Evolutionary conservation across 2,113 vertebrate genomes (phyloP), one percentile per base, ranked within the genome.

Genomic region (Martes martes): DNA sequence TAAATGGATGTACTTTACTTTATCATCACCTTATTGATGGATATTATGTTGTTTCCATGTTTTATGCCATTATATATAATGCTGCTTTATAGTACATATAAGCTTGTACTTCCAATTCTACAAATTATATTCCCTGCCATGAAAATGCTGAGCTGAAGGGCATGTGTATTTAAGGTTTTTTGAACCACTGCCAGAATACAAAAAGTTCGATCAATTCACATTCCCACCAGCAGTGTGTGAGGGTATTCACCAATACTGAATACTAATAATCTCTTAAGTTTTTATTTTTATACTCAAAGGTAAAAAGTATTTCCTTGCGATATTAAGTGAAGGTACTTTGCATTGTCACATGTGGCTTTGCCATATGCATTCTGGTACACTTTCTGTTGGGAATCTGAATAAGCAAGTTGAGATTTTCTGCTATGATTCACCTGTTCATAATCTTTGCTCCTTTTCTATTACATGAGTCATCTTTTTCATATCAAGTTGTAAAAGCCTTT

Each of bases 171-270:
- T 81, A 95, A 94, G 42, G 86, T 28, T 73, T 89, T 86, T 82
- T 50, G 86, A 73, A 45, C 33, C 76, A 82, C 57, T 95, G 45
- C 16, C 52, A 90, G 52, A 69, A 92, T 86, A 65, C 24, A 71
- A 81, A 93, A 94, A 57, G 31, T 69, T 92, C 9, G 94, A 94
- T 80, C n/a, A 57, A 87, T 87, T 78, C 21, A 83, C 74, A 95
- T 69, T 93, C 39, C 19, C 45, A 47, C 28, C 19, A 86, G n/a
- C 26, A 50, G 14, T 55, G 2, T 74, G 50, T 74, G 21, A 73
- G 39, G 52, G 14, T 83, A 31, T 24, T 93, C 16, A 81, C 33
- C 26, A n/a, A 89, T 76, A 65, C 9, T 15, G 57, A 80, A 83
- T 73, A 33, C 14, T 87, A 28, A 52, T 3, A 36, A 57, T 55